These are phyloP conservation scores for Campylomormyrus numenius DNA, from an alignment of 2,113 vertebrate genomes.

Conservation along the genomic window DNA sequence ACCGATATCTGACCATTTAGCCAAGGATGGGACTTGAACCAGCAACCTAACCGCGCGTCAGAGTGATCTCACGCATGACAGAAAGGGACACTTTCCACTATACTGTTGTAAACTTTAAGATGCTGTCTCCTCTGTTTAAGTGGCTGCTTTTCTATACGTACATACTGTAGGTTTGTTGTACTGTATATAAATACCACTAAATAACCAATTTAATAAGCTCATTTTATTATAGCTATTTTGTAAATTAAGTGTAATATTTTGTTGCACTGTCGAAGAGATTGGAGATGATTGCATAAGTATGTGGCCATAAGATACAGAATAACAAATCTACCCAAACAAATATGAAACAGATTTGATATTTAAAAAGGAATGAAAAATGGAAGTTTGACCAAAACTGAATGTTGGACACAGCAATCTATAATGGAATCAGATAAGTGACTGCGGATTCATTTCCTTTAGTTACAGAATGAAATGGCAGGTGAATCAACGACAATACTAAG, in stretches of 20 bases:
- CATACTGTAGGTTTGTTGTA: not conserved
- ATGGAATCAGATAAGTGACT: constrained; percentile 18
- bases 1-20: not conserved
- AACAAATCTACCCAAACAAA: not conserved
- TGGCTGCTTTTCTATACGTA: not conserved
- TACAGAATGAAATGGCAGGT: constrained; percentile 15
- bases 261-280: not conserved
- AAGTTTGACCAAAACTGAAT: constrained; percentile 4
- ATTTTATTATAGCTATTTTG: not conserved
- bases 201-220: not conserved
- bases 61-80: not conserved
- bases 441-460: constrained; percentile 12
- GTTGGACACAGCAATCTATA: constrained; percentile 13
- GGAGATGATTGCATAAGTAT: not conserved
- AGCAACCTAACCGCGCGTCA: not conserved
- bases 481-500: constrained; percentile 16
- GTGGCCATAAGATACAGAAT: not conserved
- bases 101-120: not conserved
- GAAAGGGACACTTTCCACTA: not conserved
- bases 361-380: not conserved
- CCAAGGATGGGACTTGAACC: not conserved
- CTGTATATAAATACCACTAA: not conserved
- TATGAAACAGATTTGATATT: not conserved
- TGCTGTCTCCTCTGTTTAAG: not conserved
- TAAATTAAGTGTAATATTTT: not conserved